Evolutionary conservation across 2,888 invertebrate species (phyloP).

Genomic region (Lasioglossum figueresi): DNA sequence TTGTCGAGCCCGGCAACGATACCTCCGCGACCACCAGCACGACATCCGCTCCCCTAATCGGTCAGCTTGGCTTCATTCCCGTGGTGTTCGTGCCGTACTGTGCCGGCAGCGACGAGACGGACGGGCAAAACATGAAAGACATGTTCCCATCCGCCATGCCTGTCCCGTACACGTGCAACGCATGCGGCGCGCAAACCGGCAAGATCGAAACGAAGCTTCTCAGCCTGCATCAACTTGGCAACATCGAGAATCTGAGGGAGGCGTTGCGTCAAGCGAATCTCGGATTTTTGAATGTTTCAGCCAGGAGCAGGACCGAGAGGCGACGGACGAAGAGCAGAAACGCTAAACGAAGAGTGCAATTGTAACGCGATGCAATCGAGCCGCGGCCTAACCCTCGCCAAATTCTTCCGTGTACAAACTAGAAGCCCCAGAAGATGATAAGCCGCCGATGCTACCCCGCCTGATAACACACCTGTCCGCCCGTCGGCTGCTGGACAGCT

Average conservation of each 20-base stretch:
- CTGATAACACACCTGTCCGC: conserved; percentile 53
- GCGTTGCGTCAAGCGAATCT: conserved; percentile 73
- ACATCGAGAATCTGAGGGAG: conserved; percentile 71
- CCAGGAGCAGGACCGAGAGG: conserved; percentile 48
- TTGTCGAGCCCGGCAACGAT: conserved; percentile 85
- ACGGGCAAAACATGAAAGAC: conserved; percentile 83
- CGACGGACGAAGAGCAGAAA: conserved; percentile 63
- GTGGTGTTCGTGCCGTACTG: conserved; percentile 90
- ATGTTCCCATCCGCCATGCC: conserved; percentile 87
- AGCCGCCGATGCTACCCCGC: neutral
- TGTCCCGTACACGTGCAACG: conserved; percentile 87
- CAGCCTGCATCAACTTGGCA: conserved; percentile 71
- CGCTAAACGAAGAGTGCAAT: conserved; percentile 55
- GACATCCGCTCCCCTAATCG: conserved; percentile 72
- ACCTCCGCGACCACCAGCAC: conserved; percentile 80
- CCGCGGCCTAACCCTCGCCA: conserved; percentile 11
- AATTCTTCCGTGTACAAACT: conserved; percentile 15
- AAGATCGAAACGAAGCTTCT: conserved; percentile 65
- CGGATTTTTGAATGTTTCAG: conserved; percentile 78
- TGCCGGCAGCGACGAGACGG: conserved; percentile 85
- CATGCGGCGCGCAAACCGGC: conserved; percentile 84
- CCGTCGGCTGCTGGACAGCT: conserved; percentile 72
- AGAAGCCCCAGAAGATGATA: conserved; percentile 38
- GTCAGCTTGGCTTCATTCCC: conserved; percentile 87
- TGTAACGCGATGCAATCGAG: conserved; percentile 43